Percentiles rank a stretch among this genome's conserved stretches.
phyloP scores from a whole-genome alignment of 2,888 invertebrate species.

The Ophonus ardosiacus region DNA sequence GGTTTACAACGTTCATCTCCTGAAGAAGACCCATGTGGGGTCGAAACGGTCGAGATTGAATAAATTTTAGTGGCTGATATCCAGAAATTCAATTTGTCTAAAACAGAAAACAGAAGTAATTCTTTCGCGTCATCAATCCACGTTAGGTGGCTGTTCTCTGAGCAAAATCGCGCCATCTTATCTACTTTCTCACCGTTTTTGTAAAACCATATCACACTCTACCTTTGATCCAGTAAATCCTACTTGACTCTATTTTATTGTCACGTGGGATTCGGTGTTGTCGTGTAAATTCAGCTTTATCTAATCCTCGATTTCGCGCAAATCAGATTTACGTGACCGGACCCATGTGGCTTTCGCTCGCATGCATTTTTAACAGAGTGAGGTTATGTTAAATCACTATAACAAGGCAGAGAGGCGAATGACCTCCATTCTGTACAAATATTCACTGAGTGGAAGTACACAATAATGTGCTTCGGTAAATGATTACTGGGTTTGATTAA shows the following conservation, averaged over 20 bases:
- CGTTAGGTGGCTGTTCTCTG: background rate
- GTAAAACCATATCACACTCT: slow-evolving; percentile 55
- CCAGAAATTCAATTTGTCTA: slow-evolving; percentile 39
- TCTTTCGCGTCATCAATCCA: slow-evolving; percentile 1
- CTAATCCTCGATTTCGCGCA: slow-evolving; percentile 40
- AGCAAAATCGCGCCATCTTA: slow-evolving; percentile 33
- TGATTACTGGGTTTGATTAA: background rate
- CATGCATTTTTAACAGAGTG: slow-evolving; percentile 29
- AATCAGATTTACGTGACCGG: slow-evolving; percentile 54
- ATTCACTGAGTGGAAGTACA: background rate
- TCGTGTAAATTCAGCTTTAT: slow-evolving; percentile 56
- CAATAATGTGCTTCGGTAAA: background rate
- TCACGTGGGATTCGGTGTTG: slow-evolving; percentile 34
- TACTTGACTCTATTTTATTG: slow-evolving; percentile 54
- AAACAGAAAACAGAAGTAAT: slow-evolving; percentile 29
- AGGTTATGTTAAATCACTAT: slow-evolving; percentile 1
- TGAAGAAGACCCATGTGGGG: no score
- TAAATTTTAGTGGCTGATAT: no score
- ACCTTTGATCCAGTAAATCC: slow-evolving; percentile 54
- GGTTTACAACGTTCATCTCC: no score
- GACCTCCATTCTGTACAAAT: background rate
- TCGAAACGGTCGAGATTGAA: no score
- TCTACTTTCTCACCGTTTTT: slow-evolving; percentile 45
- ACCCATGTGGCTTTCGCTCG: slow-evolving; percentile 25
- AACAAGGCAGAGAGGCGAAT: background rate